These are phyloP conservation scores for Bombus polaris DNA, from an alignment of 1,140 invertebrate genomes.

Conservation along the genomic window DNA sequence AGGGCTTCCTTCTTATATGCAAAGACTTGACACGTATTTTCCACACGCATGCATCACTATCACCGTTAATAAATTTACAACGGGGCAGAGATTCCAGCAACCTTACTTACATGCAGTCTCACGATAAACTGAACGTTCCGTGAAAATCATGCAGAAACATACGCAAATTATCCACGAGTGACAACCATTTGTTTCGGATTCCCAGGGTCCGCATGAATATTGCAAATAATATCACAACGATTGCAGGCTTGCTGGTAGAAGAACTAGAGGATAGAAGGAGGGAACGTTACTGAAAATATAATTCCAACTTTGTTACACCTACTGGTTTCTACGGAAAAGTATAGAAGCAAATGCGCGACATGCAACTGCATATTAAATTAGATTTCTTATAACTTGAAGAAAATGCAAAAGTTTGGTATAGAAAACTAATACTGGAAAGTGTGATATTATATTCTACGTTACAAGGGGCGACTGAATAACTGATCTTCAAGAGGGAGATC, in stretches of 20 bases:
- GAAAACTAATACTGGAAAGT: not conserved
- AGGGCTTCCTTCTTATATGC: not conserved
- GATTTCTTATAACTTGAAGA: not conserved
- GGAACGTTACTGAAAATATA: not conserved
- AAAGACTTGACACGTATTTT: no score
- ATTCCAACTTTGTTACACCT: not conserved
- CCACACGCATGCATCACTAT: not conserved
- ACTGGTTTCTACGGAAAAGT: not conserved
- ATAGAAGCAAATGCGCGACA: not conserved
- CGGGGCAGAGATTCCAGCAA: fast-evolving
- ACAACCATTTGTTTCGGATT: not conserved
- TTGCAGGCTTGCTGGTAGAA: not conserved
- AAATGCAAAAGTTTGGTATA: not conserved
- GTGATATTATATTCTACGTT: not conserved
- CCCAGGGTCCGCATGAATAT: not conserved
- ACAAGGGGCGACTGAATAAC: not conserved
- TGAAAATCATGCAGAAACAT: not conserved
- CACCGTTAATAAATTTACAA: no score
- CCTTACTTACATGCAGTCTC: not conserved
- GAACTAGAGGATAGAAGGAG: not conserved
- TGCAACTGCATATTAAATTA: not conserved
- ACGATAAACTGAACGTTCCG: not conserved
- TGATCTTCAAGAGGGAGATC: not conserved
- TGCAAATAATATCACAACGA: conserved; percentile 12
- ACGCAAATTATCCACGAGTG: no score